Evolutionary conservation across 2,888 invertebrate species (phyloP), one percentile per base, ranked within the genome.

Genomic region (Xestia xanthographa): DNA sequence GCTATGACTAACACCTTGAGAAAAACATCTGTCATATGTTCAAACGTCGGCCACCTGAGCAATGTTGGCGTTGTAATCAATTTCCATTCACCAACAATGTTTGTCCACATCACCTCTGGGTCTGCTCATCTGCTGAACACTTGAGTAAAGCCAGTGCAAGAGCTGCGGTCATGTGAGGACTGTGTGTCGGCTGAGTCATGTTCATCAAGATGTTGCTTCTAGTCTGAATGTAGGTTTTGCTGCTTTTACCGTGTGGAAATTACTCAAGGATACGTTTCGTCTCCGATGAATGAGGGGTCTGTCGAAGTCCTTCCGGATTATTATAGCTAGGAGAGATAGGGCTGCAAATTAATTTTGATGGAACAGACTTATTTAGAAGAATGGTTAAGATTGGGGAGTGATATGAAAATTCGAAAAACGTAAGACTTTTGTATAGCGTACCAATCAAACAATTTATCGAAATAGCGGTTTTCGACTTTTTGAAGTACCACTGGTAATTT

Each of bases 11-110:
- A 83, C 45, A 43, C 58, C 2, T 62, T 63, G 77, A 65, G 41
- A 26, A 73, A 75, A 84, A 66, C 80, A 86, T 72, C 68, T 84
- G 84, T 60, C 66, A 34, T 34, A 26, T 68, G 68, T 71, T 70
- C 79, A 87, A 75, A 80, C 80, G 75, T 76, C 60, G 70, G 38
- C 72, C 82, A 84, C 82, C 86, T 83, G 87, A 82, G 43, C 75
- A 79, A 86, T 71, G 73, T 58, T 77, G 78, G 71, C 63, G 60
- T 41, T 78, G 70, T 84, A 88, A 88, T 88, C 86, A 87, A 88
- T 88, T 85, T 78, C 80, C 69, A 85, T 88, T 88, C 79, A 85
- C 56, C 65, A 72, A 34, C 65, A 72, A 34, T 86, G 85, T 87
- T 83, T 86, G 84, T 60, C 56, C 70, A 26, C 58, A 38, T 12